phyloP scores from a whole-genome alignment of 2,888 invertebrate genomes.

The Cremastinae sp. region DNA sequence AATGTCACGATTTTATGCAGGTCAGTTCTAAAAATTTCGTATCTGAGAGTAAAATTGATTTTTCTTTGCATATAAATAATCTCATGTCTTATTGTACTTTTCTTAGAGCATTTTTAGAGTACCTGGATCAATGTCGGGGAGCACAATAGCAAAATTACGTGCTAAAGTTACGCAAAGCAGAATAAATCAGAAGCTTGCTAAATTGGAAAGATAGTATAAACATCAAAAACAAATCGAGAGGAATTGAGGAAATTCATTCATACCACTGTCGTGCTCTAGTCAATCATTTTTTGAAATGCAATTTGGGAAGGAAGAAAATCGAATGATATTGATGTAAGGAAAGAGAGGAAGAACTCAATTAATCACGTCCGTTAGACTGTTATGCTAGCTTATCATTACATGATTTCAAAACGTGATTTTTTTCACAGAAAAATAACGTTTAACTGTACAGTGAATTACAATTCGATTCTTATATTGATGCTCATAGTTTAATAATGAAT shows the following conservation, averaged over 20 bases:
- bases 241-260: constrained; percentile 25
- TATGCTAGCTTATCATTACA: constrained; percentile 45
- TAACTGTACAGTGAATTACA: constrained; percentile 45
- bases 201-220: constrained; percentile 73
- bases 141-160: constrained; percentile 85
- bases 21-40: constrained; percentile 80
- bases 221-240: constrained; percentile 31
- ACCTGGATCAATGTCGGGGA: constrained; percentile 88
- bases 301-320: constrained; percentile 16
- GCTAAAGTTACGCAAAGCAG: constrained; percentile 82
- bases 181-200: constrained; percentile 79
- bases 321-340: constrained; percentile 15
- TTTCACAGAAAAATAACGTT: constrained; percentile 40
- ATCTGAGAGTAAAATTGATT: not conserved
- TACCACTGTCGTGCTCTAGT: constrained; percentile 58
- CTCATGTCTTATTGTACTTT: constrained; percentile 74
- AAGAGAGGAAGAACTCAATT: constrained; percentile 31
- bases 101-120: constrained; percentile 89
- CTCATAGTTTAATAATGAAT: constrained; percentile 40
- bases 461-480: constrained; percentile 30
- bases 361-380: constrained; percentile 50
- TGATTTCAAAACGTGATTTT: constrained; percentile 46
- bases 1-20: constrained; percentile 95
- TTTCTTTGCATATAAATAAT: not conserved
- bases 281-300: constrained; percentile 47